phyloP scores from a whole-genome alignment of 2,888 invertebrate species.

The Aphidoletes aphidimyza region DNA sequence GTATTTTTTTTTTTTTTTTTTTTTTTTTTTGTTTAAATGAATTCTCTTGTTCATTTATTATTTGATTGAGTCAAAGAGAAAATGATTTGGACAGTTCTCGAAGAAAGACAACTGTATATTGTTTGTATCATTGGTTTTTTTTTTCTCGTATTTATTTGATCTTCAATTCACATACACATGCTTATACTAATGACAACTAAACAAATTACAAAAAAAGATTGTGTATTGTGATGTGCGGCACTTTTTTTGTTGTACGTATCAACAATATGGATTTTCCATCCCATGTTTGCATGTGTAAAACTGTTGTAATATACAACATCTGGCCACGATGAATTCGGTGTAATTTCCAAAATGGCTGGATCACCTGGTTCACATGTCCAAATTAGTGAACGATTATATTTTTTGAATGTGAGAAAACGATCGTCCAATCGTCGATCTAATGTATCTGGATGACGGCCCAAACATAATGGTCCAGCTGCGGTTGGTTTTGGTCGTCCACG shows the following conservation, averaged over 20 bases:
- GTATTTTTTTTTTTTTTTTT: no score
- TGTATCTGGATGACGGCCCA: conserved; percentile 73
- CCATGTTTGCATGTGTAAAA: conserved; percentile 93
- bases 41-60: no score
- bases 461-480: conserved; percentile 84
- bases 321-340: conserved; percentile 91
- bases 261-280: conserved; percentile 91
- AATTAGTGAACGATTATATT: conserved; percentile 81
- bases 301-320: conserved; percentile 93
- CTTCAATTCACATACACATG: not conserved
- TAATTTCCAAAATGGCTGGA: conserved; percentile 78
- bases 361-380: conserved; percentile 79
- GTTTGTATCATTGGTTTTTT: not conserved
- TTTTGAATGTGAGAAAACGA: conserved; percentile 80
- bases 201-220: conserved; percentile 18
- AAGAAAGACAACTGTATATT: not conserved
- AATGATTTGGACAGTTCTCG: no score
- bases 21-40: no score
- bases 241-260: conserved; percentile 69
- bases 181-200: not conserved
- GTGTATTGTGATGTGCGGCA: not conserved
- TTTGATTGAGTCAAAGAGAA: no score
- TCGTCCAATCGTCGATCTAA: conserved; percentile 83
- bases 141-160: not conserved
- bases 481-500: conserved; percentile 83